Conservation (phyloP, 1,140 invertebrate species). For the Calephelis nemesis region DNA sequence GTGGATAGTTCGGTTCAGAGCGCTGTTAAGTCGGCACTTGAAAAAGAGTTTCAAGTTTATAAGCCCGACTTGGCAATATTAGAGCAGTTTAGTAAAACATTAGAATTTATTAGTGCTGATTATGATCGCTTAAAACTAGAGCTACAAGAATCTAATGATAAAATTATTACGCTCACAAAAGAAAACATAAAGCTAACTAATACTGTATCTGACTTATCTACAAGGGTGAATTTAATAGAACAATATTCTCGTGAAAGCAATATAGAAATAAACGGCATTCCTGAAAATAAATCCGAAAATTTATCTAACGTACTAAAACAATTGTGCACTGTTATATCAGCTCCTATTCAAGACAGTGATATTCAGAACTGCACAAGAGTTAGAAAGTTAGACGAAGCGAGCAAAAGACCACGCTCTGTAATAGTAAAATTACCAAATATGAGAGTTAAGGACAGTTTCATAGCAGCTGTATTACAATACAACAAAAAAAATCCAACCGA, state of each 20-base stretch:
- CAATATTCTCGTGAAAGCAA: conserved; percentile 17
- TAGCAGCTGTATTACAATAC: conserved; percentile 34
- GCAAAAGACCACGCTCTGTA: conserved; percentile 30
- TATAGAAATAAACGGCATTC: conserved; percentile 22
- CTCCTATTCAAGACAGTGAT: not conserved
- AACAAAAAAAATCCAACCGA: conserved; percentile 31
- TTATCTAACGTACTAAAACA: conserved; percentile 12
- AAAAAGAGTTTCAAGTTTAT: too few species aligned
- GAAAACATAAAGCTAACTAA: conserved; percentile 9
- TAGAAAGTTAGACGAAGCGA: conserved; percentile 13
- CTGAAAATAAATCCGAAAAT: conserved; percentile 21
- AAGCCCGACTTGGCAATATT: not conserved
- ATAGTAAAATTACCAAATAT: conserved; percentile 32
- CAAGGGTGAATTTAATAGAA: not conserved
- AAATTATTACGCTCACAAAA: conserved; percentile 9
- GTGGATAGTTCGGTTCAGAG: conserved; percentile 10
- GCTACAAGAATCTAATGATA: not conserved
- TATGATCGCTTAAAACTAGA: conserved; percentile 17
- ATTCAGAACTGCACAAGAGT: not conserved
- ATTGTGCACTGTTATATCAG: not conserved
- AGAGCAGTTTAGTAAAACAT: conserved; percentile 10
- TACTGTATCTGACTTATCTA: not conserved
- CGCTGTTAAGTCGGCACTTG: not conserved
- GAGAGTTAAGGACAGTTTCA: conserved; percentile 29
- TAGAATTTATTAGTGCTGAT: conserved; percentile 15